These are phyloP conservation scores for Ctenopoma kingsleyae DNA, from an alignment of 2,797 vertebrate species.

Conservation along the genomic window DNA sequence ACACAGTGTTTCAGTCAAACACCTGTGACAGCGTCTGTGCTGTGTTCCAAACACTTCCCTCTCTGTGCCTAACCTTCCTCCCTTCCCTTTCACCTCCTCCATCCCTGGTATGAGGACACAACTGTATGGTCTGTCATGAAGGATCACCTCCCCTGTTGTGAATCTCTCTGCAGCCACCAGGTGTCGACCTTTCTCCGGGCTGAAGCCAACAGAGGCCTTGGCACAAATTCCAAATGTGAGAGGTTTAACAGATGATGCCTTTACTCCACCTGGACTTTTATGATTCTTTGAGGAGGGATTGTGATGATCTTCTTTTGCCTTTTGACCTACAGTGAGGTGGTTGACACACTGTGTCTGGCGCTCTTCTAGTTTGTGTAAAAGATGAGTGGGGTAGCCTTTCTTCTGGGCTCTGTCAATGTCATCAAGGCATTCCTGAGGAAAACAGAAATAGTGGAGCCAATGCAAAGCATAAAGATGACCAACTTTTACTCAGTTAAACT, in stretches of 20 bases:
- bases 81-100: conserved; percentile 48
- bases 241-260: conserved; percentile 45
- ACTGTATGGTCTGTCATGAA: conserved; percentile 90
- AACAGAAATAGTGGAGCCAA: neutral
- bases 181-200: conserved; percentile 88
- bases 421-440: conserved; percentile 86
- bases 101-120: conserved; percentile 87
- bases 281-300: conserved; percentile 8
- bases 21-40: conserved; percentile 90
- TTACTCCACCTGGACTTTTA: conserved; percentile 30
- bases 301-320: conserved; percentile 19
- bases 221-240: conserved; percentile 70
- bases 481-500: neutral
- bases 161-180: conserved; percentile 87
- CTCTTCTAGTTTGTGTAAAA: conserved; percentile 88
- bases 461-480: conserved; percentile 10
- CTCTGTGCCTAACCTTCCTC: neutral
- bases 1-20: conserved; percentile 83
- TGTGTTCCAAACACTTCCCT: conserved; percentile 65
- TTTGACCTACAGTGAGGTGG: conserved; percentile 70
- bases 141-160: conserved; percentile 86
- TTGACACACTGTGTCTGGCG: conserved; percentile 86
- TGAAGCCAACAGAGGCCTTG: conserved; percentile 79
- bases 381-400: conserved; percentile 87
- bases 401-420: conserved; percentile 88